Evolutionary conservation across 2,797 vertebrate species (phyloP), one percentile per base, ranked within the genome.

Genomic region (Mus spretus): DNA sequence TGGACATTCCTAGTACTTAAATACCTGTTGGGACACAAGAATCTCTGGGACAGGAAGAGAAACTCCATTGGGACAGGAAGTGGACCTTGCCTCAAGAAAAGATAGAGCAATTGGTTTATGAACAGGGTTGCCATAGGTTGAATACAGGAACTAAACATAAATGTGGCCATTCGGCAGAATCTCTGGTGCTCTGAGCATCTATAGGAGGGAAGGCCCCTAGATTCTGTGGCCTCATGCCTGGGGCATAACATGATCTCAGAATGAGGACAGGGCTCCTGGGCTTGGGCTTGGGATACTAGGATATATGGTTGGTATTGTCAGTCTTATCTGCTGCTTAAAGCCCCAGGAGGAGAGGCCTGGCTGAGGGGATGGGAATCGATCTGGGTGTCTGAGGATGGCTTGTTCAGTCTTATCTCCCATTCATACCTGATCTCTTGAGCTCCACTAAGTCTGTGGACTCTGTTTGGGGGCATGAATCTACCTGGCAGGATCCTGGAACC

Each of bases 161-260:
- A 24, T 8, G 7, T 1, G 40, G n/a, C 9, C 9, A 55, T n/a
- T 0, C 4, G 53, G 22, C 10, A 7, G 24, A n/a, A n/a, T 55
- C 14, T 20, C 31, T 12, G 19, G 8, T 28, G 13, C 28, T 50
- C 70, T 44, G n/a, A 83, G 70, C 4, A 2, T 1, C 1, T 15
- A 34, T 26, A 55, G 57, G 26, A 19, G 14, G 17, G n/a, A 37
- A 37, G 22, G 2, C 2, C 34, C 26, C 57, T 28, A 1, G 0
- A 1, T 4, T 47, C 63, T 24, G 0, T 10, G 15, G 1, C 67
- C 37, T 63, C 26, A 10, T 34, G 55, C 22, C n/a, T 22, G 40
- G 26, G 55, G 24, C 55, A n/a, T 59, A 26, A 9, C 34, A 37
- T 34, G 34, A 22, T 34, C 40, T 81, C 63, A n/a, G 79, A 47